A percentile compares a stretch with the other conserved stretches of the same genome.
These are phyloP conservation scores for Regulus satrapa DNA, from an alignment of 2,113 vertebrate species.

Conservation along the genomic window DNA sequence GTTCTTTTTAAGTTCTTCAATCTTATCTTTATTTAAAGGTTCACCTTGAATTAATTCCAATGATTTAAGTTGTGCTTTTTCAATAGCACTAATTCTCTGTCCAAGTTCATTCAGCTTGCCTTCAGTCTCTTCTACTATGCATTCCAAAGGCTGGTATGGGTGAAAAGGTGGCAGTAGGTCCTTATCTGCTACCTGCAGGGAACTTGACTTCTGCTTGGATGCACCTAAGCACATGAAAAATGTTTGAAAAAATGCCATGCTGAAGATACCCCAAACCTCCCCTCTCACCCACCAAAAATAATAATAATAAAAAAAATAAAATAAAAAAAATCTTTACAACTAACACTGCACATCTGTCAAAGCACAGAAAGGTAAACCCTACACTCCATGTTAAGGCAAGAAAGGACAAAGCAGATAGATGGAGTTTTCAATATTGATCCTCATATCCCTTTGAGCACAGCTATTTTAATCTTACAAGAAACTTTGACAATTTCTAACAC, in stretches of 20 bases:
- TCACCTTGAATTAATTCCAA: slow-evolving; percentile 99
- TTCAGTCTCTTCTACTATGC: slow-evolving; percentile 99
- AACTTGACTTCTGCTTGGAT: slow-evolving; percentile 93
- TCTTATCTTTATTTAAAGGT: slow-evolving; percentile 99
- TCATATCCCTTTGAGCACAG: neutral
- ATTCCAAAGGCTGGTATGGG: slow-evolving; percentile 96
- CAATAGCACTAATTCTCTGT: slow-evolving; percentile 99
- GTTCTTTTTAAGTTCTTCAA: slow-evolving; percentile 99
- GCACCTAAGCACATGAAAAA: slow-evolving; percentile 84
- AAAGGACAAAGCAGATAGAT: slow-evolving; percentile 29
- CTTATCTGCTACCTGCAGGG: slow-evolving; percentile 89
- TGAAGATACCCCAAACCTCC: slow-evolving; percentile 70
- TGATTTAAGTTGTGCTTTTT: slow-evolving; percentile 97
- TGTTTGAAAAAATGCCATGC: slow-evolving; percentile 83
- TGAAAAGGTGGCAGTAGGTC: slow-evolving; percentile 95
- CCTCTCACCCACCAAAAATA: slow-evolving; percentile 56
- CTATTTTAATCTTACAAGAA: neutral
- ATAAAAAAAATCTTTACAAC: neutral
- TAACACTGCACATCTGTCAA: slow-evolving; percentile 52
- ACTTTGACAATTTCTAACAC: neutral
- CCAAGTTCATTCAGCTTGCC: slow-evolving; percentile 98
- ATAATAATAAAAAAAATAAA: neutral
- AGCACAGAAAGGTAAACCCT: slow-evolving; percentile 43
- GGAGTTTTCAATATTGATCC: neutral
- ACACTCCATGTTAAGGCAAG: neutral